Base-by-base conservation (phyloP, 2,797 vertebrate genomes). In the Sebastes baramenuke region DNA sequence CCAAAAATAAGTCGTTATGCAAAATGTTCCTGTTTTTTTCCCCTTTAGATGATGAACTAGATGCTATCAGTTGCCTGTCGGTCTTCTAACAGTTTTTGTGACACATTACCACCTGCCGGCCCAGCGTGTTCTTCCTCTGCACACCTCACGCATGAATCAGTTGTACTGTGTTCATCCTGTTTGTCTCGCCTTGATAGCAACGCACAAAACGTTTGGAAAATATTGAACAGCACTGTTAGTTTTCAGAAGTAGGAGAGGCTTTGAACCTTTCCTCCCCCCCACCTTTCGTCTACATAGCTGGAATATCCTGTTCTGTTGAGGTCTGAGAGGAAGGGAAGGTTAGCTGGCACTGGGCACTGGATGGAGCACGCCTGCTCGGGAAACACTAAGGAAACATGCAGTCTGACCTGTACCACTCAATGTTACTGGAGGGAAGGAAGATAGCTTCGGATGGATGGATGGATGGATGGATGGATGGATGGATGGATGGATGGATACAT, bases 361-460 rank as follows among this genome's bases (percentile, higher is more conserved):
- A 59, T 66, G 34, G 42, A 83, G 60, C 25, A n/a, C 4, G 61
- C 66, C 82, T 84, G 72, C 12, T 72, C 22, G 16, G 77, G 74
- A 79, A 82, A 66, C 61, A 67, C 62, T 22, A 6, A 66, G 87
- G 80, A 89, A 88, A 88, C 38, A 60, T 87, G 79, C 20, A 62
- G 55, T 60, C 52, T 86, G 86, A 89, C 85, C 85, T 68, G 13
- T 38, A 59, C 55, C 32, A 60, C 24, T 71, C 32, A 56, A 52
- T 72, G 25, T 75, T 86, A 71, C 80, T 58, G 59, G 59, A 65
- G 27, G 71, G n/a, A 77, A 67, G 66, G 29, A 64, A 27, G 55
- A 55, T 8, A 8, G 59, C 18, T 61, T 42, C 29, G 9, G 64
- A 30, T 54, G 32, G 59, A 29, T 62, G n/a, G 56, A 65, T 34